These are phyloP conservation scores for Papilio protenor DNA, from an alignment of 2,888 invertebrate genomes.

Conservation along the genomic window DNA sequence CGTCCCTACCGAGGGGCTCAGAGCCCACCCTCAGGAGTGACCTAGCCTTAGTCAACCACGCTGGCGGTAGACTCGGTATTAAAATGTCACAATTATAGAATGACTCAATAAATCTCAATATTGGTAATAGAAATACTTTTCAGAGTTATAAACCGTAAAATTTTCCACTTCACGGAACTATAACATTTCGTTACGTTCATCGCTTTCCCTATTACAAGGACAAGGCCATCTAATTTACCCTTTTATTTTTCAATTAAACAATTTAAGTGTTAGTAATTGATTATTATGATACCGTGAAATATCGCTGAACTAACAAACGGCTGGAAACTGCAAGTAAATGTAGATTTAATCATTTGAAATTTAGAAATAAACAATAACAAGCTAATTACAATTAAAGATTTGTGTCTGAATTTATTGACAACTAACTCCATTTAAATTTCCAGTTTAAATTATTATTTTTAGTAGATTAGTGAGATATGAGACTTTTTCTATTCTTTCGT, in stretches of 20 bases:
- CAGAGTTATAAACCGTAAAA: conserved; percentile 2
- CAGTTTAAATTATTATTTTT: no score
- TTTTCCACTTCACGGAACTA: conserved; percentile 12
- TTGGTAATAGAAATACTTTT: neutral
- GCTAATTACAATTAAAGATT: no score
- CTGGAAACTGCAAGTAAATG: no score
- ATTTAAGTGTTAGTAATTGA: conserved; percentile 26
- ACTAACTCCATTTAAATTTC: no score
- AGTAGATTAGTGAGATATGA: no score
- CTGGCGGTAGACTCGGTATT: neutral
- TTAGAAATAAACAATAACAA: no score
- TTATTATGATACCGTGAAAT: conserved; percentile 28
- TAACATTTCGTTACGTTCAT: neutral
- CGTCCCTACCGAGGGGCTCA: no score
- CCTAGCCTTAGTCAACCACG: no score
- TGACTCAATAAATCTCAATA: neutral
- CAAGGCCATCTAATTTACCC: conserved; percentile 35
- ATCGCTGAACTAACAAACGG: neutral
- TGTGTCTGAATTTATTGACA: no score
- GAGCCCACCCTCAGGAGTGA: no score
- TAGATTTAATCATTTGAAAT: no score
- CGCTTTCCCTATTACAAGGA: conserved; percentile 39
- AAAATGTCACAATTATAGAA: conserved; percentile 7
- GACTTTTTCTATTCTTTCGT: no score
- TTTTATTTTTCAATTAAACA: conserved; percentile 42